A percentile compares a stretch with the other conserved stretches of the same genome.
Conservation (phyloP, 2,888 invertebrate genomes). For the Bombylius discolor region DNA sequence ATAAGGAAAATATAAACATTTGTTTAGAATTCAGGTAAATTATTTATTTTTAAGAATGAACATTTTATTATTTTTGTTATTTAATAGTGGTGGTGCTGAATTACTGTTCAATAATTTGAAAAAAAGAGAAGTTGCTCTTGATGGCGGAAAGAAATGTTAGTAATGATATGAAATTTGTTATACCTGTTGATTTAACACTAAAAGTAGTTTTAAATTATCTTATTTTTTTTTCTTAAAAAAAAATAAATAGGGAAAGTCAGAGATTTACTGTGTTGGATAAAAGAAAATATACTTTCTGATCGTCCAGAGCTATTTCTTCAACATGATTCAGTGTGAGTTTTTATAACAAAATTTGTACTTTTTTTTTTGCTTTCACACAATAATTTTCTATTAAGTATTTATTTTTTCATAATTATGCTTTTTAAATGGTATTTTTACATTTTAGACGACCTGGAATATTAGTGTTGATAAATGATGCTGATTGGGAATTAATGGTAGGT, state of each 20-base stretch:
- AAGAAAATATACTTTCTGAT: slow-evolving; percentile 69
- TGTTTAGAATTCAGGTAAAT: background rate
- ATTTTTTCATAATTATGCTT: slow-evolving; percentile 26
- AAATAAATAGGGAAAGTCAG: slow-evolving; percentile 49
- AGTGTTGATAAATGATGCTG: slow-evolving; percentile 85
- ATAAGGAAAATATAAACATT: background rate
- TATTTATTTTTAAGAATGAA: background rate
- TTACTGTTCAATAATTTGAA: slow-evolving; percentile 76
- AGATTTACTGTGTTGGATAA: slow-evolving; percentile 67
- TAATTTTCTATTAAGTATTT: slow-evolving; percentile 13
- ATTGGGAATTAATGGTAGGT: slow-evolving; percentile 76
- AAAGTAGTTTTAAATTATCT: slow-evolving; percentile 22
- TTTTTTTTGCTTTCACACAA: background rate
- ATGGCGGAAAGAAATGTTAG: slow-evolving; percentile 39
- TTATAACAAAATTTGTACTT: background rate
- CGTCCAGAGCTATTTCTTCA: slow-evolving; percentile 58
- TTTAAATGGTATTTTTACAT: slow-evolving; percentile 26
- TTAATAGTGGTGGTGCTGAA: slow-evolving; percentile 78
- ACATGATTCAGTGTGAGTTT: slow-evolving; percentile 34
- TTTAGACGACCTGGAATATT: slow-evolving; percentile 71
- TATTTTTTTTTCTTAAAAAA: slow-evolving; percentile 14
- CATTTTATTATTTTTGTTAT: background rate
- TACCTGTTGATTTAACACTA: background rate
- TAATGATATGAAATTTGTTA: background rate
- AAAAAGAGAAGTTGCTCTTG: slow-evolving; percentile 51